Percentiles rank a stretch among this genome's conserved stretches.
Evolutionary conservation across 2,113 vertebrate species (phyloP).

Genomic region (Eublepharis macularius): DNA sequence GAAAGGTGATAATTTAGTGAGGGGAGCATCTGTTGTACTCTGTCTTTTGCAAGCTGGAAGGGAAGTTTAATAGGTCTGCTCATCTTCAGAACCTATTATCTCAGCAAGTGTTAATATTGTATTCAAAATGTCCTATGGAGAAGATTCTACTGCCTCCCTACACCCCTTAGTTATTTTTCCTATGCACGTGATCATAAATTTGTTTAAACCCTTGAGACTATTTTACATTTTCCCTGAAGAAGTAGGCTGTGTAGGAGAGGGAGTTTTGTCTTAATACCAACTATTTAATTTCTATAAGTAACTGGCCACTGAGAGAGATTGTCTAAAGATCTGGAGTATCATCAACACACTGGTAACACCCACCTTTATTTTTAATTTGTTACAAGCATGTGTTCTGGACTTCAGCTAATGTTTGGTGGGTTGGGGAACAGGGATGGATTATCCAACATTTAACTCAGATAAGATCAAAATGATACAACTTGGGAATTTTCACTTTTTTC

Average conservation of each 20-base stretch:
- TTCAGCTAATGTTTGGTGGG: not conserved
- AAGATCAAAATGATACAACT: not conserved
- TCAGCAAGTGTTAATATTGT: not conserved
- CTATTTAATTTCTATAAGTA: not conserved
- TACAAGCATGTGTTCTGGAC: not conserved
- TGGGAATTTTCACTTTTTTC: not conserved
- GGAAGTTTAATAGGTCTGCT: not conserved
- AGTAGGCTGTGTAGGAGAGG: not conserved
- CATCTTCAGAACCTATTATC: slow-evolving; percentile 4
- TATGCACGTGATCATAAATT: not conserved
- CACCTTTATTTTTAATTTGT: not conserved
- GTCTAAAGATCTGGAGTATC: not conserved
- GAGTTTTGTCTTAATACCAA: not conserved
- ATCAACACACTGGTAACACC: not conserved
- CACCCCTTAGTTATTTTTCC: not conserved
- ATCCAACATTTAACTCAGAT: not conserved
- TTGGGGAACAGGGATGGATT: not conserved
- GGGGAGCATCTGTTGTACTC: not conserved
- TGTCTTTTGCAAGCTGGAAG: not conserved
- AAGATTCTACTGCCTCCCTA: not conserved
- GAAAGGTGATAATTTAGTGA: not conserved
- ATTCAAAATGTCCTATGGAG: not conserved
- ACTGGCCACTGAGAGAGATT: not conserved
- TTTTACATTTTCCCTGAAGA: not conserved
- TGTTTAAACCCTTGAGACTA: not conserved